phyloP scores from a whole-genome alignment of 2,113 vertebrate species.

The Hipposideros armiger region DNA sequence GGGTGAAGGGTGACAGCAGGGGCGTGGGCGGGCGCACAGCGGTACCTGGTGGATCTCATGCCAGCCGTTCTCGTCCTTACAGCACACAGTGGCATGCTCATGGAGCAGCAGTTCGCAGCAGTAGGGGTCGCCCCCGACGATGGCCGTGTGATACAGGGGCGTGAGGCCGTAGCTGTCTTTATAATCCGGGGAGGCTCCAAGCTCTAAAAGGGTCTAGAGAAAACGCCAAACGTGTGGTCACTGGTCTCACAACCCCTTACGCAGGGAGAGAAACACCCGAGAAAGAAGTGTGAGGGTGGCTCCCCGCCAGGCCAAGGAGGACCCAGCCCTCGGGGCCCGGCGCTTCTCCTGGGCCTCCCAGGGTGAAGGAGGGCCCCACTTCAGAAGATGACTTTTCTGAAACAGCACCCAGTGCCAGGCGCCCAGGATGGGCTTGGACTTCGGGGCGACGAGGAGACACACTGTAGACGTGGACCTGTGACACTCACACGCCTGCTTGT shows the following conservation, averaged over 20 bases:
- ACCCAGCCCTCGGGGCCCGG: fast-evolving
- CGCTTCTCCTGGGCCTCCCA: neutral
- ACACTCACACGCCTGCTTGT: fast-evolving
- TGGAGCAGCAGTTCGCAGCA: slow-evolving; percentile 96
- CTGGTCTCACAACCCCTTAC: fast-evolving
- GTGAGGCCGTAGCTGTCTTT: slow-evolving; percentile 97
- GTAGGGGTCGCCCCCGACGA: slow-evolving; percentile 95
- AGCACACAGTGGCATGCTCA: slow-evolving; percentile 92
- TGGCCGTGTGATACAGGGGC: slow-evolving; percentile 94
- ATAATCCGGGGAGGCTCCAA: slow-evolving; percentile 96
- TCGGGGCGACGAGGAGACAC: fast-evolving
- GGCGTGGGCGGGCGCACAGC: neutral
- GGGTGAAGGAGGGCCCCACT: neutral
- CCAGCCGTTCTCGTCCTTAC: slow-evolving; percentile 97
- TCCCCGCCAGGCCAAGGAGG: fast-evolving
- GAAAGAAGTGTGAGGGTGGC: fast-evolving
- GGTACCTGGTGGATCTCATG: slow-evolving; percentile 97
- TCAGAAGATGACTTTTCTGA: fast-evolving
- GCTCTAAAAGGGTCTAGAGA: slow-evolving; percentile 93
- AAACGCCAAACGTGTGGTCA: neutral
- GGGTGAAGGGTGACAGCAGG: fast-evolving
- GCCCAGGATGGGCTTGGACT: fast-evolving
- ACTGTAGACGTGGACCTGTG: fast-evolving
- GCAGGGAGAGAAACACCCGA: neutral
- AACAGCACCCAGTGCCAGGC: fast-evolving